phyloP scores from a whole-genome alignment of 2,797 vertebrate species.

The Tenualosa thibaudeaui region DNA sequence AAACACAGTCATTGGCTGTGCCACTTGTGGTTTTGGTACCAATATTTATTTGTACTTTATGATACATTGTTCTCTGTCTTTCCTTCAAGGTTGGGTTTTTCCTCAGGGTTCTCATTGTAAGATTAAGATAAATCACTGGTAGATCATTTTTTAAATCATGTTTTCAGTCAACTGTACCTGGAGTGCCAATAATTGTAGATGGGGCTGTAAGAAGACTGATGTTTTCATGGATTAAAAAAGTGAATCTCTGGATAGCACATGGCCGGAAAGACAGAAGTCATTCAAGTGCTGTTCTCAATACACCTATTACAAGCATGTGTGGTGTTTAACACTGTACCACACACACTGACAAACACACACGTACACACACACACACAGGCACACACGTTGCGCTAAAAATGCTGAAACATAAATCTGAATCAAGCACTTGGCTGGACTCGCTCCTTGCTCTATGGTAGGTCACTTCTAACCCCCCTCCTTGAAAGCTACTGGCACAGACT shows the following conservation, averaged over 20 bases:
- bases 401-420: constrained; percentile 11
- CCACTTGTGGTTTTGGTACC: no score
- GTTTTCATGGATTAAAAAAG: not conserved
- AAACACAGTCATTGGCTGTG: no score
- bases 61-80: no score
- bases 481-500: constrained; percentile 14
- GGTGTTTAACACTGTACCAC: not conserved
- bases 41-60: no score
- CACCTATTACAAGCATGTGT: not conserved
- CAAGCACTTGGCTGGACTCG: not conserved
- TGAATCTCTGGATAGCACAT: not conserved
- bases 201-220: not conserved
- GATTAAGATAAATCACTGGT: no score
- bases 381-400: not conserved
- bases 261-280: not conserved
- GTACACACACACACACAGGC: not conserved
- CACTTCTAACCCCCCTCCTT: not conserved
- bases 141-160: no score
- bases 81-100: no score
- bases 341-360: not conserved
- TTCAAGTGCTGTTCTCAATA: not conserved
- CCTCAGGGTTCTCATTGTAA: no score
- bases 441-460: not conserved
- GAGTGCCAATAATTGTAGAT: not conserved
- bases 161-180: no score